Evolutionary conservation across 2,797 vertebrate genomes (phyloP).

Genomic region (Cossypha caffra): DNA sequence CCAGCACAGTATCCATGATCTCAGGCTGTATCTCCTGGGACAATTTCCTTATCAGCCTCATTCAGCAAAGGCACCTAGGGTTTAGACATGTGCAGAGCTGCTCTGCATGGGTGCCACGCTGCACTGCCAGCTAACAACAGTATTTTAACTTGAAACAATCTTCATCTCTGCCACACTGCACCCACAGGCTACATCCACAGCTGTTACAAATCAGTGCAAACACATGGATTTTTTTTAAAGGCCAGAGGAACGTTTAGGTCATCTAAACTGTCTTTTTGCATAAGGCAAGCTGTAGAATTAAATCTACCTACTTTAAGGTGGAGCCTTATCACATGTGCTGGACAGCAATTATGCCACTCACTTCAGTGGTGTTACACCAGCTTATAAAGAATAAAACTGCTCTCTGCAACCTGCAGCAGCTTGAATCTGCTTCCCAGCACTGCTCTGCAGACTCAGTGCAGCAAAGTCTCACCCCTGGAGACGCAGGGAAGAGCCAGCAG

Average conservation of each 20-base stretch:
- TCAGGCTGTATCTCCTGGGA: neutral
- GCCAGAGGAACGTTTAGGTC: neutral
- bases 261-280: neutral
- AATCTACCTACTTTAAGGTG: neutral
- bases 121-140: neutral
- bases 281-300: neutral
- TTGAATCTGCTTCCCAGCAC: neutral
- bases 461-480: neutral
- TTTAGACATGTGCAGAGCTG: neutral
- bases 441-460: neutral
- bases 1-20: neutral
- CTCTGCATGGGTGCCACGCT: accelerated
- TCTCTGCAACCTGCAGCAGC: neutral
- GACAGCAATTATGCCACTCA: neutral
- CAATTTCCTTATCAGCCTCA: neutral
- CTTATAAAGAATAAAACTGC: neutral
- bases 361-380: accelerated
- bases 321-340: neutral
- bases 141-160: neutral
- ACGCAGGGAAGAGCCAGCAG: neutral
- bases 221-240: neutral
- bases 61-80: neutral
- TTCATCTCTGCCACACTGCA: neutral
- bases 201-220: neutral
- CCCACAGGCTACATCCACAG: neutral